Conservation (phyloP, 2,888 invertebrate genomes). For the Hypolimnas misippus region DNA sequence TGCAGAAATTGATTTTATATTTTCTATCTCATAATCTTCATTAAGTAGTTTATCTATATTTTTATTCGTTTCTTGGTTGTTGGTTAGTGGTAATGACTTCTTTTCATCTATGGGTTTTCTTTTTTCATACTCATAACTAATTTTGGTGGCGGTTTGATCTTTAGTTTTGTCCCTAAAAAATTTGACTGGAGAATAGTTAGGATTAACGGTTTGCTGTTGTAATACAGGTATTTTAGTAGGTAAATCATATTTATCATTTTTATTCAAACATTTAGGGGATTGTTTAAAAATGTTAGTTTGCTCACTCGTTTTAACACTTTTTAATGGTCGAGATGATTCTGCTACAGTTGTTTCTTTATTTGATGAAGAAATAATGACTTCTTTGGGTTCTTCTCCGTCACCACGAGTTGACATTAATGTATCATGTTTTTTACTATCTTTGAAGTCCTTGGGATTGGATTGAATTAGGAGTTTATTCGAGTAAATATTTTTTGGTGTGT, state of each 20-base stretch:
- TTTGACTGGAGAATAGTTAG: conserved; percentile 18
- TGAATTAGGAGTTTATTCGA: background rate
- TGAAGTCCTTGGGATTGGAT: background rate
- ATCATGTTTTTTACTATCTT: background rate
- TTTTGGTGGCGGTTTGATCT: conserved; percentile 3
- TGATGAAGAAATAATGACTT: background rate
- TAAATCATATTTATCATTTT: conserved; percentile 11
- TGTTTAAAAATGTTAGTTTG: background rate
- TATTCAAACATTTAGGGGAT: background rate
- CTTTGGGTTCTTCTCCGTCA: background rate
- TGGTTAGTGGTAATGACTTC: background rate
- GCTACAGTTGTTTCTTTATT: background rate
- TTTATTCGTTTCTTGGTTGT: background rate
- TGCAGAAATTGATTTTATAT: conserved; percentile 1
- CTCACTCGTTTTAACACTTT: background rate
- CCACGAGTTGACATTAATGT: too few species aligned
- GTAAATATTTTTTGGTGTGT: background rate
- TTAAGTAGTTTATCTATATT: background rate
- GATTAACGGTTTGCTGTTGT: conserved; percentile 17
- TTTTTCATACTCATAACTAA: background rate
- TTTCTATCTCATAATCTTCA: conserved; percentile 27
- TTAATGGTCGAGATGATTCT: background rate
- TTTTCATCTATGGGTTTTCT: background rate
- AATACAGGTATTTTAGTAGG: conserved; percentile 27
- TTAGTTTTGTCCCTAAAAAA: conserved; percentile 15